Conservation (phyloP, 2,797 vertebrate species). For the Micrastur ruficollis region DNA sequence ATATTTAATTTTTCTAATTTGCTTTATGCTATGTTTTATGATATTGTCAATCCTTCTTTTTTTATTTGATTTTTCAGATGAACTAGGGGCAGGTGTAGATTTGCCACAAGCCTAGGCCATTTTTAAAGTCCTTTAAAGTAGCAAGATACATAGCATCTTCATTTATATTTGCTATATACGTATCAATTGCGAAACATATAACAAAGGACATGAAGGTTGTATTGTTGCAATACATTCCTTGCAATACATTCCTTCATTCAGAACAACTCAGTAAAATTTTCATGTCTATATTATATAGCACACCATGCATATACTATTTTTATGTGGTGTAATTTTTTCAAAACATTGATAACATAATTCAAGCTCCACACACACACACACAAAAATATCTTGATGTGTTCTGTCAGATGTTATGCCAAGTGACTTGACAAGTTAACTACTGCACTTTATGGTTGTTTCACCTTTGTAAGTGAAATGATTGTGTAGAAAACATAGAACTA, state of each 20-base stretch:
- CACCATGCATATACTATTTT: rapidly evolving
- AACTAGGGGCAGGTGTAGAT: not conserved
- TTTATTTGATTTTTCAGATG: not conserved
- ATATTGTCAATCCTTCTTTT: not conserved
- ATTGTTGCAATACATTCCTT: not conserved
- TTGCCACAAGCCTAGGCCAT: not conserved
- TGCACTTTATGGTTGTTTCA: not conserved
- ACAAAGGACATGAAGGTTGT: not conserved
- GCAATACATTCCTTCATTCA: not conserved
- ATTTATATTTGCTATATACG: not conserved
- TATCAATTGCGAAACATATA: not conserved
- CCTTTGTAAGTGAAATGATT: not conserved
- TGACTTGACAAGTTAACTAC: not conserved
- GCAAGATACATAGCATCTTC: not conserved
- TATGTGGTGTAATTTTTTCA: not conserved
- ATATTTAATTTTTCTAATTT: not conserved
- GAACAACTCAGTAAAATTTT: not conserved
- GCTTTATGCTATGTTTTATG: not conserved
- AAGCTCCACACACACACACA: conserved; percentile 11
- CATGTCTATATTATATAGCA: not conserved
- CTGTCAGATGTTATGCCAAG: not conserved
- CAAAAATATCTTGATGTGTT: not conserved
- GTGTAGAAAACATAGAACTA: not conserved
- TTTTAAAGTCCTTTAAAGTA: not conserved
- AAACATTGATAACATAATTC: conserved; percentile 12